Conservation (phyloP, 2,113 vertebrate genomes). For the Euleptes europaea region DNA sequence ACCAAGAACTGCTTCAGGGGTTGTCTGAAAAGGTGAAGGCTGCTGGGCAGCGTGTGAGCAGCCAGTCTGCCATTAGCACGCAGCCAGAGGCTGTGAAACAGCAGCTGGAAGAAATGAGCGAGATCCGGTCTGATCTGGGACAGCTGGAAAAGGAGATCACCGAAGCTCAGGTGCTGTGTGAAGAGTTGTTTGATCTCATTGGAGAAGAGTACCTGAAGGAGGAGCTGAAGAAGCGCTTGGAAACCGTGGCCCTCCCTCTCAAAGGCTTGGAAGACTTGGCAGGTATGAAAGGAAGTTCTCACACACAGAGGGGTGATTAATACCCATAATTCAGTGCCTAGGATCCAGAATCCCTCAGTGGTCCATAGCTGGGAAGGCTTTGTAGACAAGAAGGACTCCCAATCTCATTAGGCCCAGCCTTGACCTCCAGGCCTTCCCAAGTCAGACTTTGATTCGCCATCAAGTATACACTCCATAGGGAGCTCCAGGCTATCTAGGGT, state of each 20-base stretch:
- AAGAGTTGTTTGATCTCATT: conserved; percentile 88
- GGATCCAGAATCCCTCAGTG: neutral
- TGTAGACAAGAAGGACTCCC: neutral
- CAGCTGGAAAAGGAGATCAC: conserved; percentile 81
- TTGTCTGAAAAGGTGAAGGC: conserved; percentile 84
- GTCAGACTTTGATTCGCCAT: neutral
- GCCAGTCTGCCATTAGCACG: conserved; percentile 86
- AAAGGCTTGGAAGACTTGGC: conserved; percentile 91
- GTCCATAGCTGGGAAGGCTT: neutral
- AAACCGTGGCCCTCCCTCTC: conserved; percentile 87
- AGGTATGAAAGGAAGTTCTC: conserved; percentile 73
- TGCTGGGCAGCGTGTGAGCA: conserved; percentile 83
- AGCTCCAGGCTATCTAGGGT: too few relatives aligned
- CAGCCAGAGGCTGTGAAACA: conserved; percentile 91
- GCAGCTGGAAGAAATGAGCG: conserved; percentile 92
- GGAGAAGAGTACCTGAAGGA: conserved; percentile 95
- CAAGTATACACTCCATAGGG: neutral
- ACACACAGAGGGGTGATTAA: neutral
- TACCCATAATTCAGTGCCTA: neutral
- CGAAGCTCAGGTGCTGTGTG: conserved; percentile 86
- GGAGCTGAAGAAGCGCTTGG: conserved; percentile 91
- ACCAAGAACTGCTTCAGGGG: conserved; percentile 85
- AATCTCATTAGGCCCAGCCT: neutral
- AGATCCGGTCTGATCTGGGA: conserved; percentile 92
- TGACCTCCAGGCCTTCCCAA: neutral